phyloP scores from a whole-genome alignment of 2,113 vertebrate species.

The Neogobius melanostomus region DNA sequence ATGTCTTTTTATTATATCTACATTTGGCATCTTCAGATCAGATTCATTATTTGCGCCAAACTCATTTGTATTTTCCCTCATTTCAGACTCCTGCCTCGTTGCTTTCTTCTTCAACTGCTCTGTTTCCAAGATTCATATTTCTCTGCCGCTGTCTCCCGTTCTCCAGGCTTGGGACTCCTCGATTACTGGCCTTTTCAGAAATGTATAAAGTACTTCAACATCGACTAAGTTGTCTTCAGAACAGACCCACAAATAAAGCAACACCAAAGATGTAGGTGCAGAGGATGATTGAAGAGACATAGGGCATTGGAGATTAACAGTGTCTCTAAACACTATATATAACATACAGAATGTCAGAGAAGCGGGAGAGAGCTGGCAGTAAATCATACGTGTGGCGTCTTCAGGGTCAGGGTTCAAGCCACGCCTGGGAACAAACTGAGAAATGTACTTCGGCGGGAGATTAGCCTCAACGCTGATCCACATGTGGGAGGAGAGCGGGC shows the following conservation, averaged over 20 bases:
- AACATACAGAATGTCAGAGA: constrained; percentile 2
- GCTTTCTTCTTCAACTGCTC: too few relatives aligned
- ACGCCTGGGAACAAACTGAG: constrained; percentile 33
- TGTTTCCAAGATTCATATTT: too few relatives aligned
- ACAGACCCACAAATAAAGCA: not conserved
- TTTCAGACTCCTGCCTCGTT: too few relatives aligned
- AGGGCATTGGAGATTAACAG: not conserved
- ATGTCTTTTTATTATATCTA: too few relatives aligned
- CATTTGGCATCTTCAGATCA: too few relatives aligned
- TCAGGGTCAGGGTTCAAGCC: constrained; percentile 34
- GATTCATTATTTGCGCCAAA: too few relatives aligned
- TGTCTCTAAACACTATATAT: constrained; percentile 21
- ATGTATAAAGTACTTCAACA: not conserved
- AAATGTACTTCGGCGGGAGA: constrained; percentile 54
- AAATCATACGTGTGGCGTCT: constrained; percentile 43
- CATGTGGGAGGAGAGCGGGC: constrained; percentile 15
- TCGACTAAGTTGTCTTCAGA: not conserved
- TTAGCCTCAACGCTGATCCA: constrained; percentile 49
- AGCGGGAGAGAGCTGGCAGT: constrained; percentile 32
- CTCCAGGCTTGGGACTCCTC: too few relatives aligned
- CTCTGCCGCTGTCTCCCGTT: too few relatives aligned
- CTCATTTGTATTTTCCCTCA: too few relatives aligned
- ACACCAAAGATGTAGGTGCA: not conserved
- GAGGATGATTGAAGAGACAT: not conserved
- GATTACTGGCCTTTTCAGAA: not conserved